Evolutionary conservation across 2,888 invertebrate genomes (phyloP), one percentile per base, ranked within the genome.

Genomic region (Tinea trinotella): DNA sequence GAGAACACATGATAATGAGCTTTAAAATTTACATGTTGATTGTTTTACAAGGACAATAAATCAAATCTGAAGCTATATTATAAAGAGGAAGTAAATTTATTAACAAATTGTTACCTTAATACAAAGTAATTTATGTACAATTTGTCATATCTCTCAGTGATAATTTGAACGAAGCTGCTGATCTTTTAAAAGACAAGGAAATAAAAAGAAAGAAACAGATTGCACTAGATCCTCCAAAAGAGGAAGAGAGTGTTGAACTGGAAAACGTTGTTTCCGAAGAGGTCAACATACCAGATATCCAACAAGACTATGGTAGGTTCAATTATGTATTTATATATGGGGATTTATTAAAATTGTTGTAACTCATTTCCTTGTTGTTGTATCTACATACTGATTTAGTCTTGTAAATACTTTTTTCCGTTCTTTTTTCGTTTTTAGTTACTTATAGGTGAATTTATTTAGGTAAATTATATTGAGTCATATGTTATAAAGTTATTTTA

Each of bases 81-180:
- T n/a, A n/a, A n/a, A n/a, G n/a, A n/a, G n/a, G n/a, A n/a, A n/a
- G n/a, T n/a, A n/a, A n/a, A n/a, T n/a, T n/a, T n/a, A n/a, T n/a
- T n/a, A n/a, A n/a, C n/a, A n/a, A n/a, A n/a, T n/a, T n/a, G n/a
- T n/a, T n/a, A n/a, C 7, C 15, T 12, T 40, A 40, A 40, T 13
- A n/a, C 40, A 40, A 40, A 40, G n/a, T 40, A 40, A 15, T 40
- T n/a, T n/a, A 40, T 40, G 12, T 40, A 13, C n/a, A n/a, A n/a
- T 30, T 30, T 30, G 3, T 30, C n/a, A 30, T 30, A 30, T 30
- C 9, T 30, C 30, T n/a, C 40, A 40, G 40, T 40, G 40, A 13
- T 40, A 40, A 40, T 15, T 40, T 40, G 13, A 13, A 40, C 1
- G 12, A 40, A 40, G 5, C 12, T 2, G 3, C 15, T 15, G 40